These are phyloP conservation scores for Cantharis rustica DNA, from an alignment of 2,888 invertebrate species.

Conservation along the genomic window DNA sequence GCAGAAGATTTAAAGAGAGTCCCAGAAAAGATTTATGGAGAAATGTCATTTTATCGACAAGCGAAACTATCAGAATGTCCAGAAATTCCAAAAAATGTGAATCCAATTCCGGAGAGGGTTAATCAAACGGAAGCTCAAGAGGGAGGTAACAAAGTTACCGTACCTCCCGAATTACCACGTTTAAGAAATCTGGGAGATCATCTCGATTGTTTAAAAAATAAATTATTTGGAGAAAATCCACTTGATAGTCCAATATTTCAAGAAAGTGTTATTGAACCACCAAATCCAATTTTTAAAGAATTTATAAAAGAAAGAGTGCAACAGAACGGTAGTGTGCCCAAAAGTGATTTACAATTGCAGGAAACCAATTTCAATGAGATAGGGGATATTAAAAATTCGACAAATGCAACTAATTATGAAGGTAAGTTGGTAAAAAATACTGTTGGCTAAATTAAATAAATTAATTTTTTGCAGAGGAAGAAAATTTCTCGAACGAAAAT, in stretches of 20 bases:
- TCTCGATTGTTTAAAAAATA: slow-evolving; percentile 74
- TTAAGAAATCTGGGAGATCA: slow-evolving; percentile 71
- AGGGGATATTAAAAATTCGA: background rate
- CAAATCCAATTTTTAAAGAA: slow-evolving; percentile 54
- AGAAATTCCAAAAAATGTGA: slow-evolving; percentile 61
- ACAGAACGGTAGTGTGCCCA: background rate
- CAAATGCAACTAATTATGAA: background rate
- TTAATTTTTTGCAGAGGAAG: background rate
- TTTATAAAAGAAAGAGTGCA: background rate
- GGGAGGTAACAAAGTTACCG: slow-evolving; percentile 37
- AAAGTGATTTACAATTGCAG: background rate
- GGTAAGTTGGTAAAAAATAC: background rate
- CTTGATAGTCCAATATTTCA: slow-evolving; percentile 75
- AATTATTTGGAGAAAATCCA: slow-evolving; percentile 77
- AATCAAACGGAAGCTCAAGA: slow-evolving; percentile 50
- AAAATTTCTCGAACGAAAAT: background rate
- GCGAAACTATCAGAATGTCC: slow-evolving; percentile 63
- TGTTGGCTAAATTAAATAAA: background rate
- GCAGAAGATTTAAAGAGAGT: slow-evolving; percentile 66
- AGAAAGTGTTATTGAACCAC: slow-evolving; percentile 60
- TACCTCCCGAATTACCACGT: slow-evolving; percentile 56
- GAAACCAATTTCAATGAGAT: background rate
- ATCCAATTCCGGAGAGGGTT: slow-evolving; percentile 61
- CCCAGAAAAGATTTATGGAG: slow-evolving; percentile 67
- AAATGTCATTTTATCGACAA: slow-evolving; percentile 71